Percentiles rank a stretch among this genome's conserved stretches.
These are phyloP conservation scores for Trypoxylus dichotomus DNA, from an alignment of 1,140 invertebrate genomes.

Conservation along the genomic window DNA sequence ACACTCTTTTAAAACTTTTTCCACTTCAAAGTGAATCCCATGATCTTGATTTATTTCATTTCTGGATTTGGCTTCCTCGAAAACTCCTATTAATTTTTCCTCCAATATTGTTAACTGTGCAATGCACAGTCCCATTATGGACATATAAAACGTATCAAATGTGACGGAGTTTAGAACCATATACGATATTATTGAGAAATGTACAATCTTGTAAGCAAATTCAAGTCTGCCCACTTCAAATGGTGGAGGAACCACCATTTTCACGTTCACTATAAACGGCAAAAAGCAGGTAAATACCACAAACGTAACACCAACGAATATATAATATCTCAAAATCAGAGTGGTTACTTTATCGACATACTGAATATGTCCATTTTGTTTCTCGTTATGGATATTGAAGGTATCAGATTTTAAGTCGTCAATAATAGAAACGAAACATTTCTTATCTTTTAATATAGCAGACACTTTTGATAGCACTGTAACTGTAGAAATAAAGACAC, in stretches of 20 bases:
- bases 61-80: background rate
- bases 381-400: background rate
- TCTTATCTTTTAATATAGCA: background rate
- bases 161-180: background rate
- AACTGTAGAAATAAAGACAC: background rate
- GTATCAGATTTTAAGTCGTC: background rate
- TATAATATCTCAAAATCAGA: background rate
- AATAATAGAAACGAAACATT: background rate
- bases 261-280: background rate
- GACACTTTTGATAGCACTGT: too few species aligned
- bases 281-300: background rate
- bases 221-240: background rate
- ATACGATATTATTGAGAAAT: background rate
- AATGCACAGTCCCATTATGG: background rate
- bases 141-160: background rate
- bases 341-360: background rate
- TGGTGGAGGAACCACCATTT: background rate
- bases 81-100: background rate
- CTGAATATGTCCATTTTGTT: background rate
- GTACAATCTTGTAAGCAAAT: background rate
- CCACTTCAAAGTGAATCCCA: background rate
- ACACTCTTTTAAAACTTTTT: slow-evolving; percentile 15
- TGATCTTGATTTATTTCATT: background rate
- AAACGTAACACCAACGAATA: background rate
- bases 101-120: background rate